These are phyloP conservation scores for Romanogobio albipinnatus DNA, from an alignment of 2,113 vertebrate species.

Conservation along the genomic window DNA sequence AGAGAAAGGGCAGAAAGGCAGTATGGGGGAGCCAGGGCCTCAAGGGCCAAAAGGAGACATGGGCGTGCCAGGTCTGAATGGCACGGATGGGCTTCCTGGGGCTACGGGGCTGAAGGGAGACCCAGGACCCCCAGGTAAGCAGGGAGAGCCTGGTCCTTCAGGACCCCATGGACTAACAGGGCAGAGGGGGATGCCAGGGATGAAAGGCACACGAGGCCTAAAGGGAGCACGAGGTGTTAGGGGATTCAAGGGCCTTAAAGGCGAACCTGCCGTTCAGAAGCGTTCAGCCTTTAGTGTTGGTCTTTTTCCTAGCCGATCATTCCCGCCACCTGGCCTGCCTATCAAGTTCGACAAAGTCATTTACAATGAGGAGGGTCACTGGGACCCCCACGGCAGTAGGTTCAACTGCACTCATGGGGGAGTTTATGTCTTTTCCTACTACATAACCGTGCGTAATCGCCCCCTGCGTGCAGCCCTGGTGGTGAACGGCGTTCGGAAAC, in stretches of 20 bases:
- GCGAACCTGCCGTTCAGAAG: slow-evolving; percentile 63
- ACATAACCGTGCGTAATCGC: slow-evolving; percentile 87
- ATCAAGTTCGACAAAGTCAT: slow-evolving; percentile 89
- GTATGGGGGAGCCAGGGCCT: slow-evolving; percentile 57
- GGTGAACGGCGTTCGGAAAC: slow-evolving; percentile 78
- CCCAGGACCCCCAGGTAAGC: slow-evolving; percentile 79
- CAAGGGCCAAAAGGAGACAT: slow-evolving; percentile 64
- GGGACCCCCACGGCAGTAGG: slow-evolving; percentile 82
- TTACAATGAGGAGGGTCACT: slow-evolving; percentile 85
- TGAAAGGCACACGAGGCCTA: slow-evolving; percentile 81
- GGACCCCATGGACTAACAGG: slow-evolving; percentile 80
- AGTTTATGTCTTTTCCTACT: slow-evolving; percentile 88
- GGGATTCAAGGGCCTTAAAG: slow-evolving; percentile 82
- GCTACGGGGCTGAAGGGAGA: slow-evolving; percentile 74
- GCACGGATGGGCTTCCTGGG: slow-evolving; percentile 75
- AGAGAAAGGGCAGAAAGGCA: slow-evolving; percentile 77
- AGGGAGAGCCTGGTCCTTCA: slow-evolving; percentile 79
- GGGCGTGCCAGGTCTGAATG: slow-evolving; percentile 71
- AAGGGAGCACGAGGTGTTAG: slow-evolving; percentile 81
- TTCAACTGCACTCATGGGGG: slow-evolving; percentile 87
- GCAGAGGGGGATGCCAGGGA: slow-evolving; percentile 79
- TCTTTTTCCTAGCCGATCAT: slow-evolving; percentile 84
- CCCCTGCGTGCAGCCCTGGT: slow-evolving; percentile 85
- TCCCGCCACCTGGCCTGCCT: slow-evolving; percentile 85
- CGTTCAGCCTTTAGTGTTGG: slow-evolving; percentile 89